Conservation (phyloP, 2,797 vertebrate genomes). For the Todus mexicanus region DNA sequence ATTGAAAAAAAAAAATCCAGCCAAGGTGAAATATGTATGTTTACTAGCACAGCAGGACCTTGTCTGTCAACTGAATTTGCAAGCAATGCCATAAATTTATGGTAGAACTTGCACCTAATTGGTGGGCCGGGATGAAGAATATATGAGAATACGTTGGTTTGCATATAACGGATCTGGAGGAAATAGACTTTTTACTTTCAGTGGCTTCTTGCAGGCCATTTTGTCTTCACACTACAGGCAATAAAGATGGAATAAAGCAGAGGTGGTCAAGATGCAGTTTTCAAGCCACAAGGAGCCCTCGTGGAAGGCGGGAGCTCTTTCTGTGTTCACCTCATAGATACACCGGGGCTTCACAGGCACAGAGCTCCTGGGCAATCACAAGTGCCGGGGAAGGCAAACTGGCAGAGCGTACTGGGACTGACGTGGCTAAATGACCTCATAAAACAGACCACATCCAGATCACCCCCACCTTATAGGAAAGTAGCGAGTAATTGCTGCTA, state of each 20-base stretch:
- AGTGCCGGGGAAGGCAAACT: neutral
- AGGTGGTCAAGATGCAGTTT: neutral
- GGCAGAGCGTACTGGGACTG: too few relatives aligned
- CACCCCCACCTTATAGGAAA: neutral
- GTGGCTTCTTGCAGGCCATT: neutral
- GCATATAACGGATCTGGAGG: neutral
- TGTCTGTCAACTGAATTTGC: constrained; percentile 16
- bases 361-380: neutral
- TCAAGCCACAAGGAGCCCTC: neutral
- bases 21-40: neutral
- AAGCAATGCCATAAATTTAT: neutral
- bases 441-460: neutral
- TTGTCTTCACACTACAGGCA: neutral
- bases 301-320: neutral
- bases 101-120: neutral
- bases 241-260: neutral
- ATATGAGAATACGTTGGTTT: neutral
- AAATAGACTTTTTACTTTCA: neutral
- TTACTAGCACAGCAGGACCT: constrained; percentile 17
- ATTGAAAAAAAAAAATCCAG: neutral
- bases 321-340: neutral
- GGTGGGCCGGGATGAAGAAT: neutral
- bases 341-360: rapidly evolving
- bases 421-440: neutral
- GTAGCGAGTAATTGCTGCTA: neutral